Conservation (phyloP, 2,113 vertebrate genomes). For the Perccottus glenii region DNA sequence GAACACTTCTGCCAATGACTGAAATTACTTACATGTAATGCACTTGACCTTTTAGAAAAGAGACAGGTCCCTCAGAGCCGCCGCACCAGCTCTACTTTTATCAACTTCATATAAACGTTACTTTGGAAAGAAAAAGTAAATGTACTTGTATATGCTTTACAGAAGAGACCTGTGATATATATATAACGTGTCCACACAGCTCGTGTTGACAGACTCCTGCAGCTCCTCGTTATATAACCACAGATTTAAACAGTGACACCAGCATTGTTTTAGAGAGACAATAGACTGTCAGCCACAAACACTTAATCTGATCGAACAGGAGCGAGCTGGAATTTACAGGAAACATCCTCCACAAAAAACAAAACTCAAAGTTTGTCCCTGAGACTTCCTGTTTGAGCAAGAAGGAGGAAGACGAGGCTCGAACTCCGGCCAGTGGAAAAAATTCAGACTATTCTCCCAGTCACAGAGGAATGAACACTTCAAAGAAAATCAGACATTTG, state of each 20-base stretch:
- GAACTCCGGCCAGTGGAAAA: conserved; percentile 9
- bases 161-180: too few species aligned
- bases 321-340: conserved; percentile 73
- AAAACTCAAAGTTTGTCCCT: conserved; percentile 31
- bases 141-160: too few species aligned
- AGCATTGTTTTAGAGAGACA: not conserved
- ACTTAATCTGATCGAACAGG: conserved; percentile 42
- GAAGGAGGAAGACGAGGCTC: conserved; percentile 26
- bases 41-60: too few species aligned
- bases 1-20: too few species aligned
- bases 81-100: too few species aligned
- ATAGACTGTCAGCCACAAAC: not conserved
- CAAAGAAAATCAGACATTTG: not conserved
- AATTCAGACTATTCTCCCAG: not conserved
- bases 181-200: too few species aligned
- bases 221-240: not conserved
- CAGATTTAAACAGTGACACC: not conserved
- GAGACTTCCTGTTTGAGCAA: conserved; percentile 53
- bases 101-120: too few species aligned
- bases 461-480: not conserved
- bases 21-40: too few species aligned
- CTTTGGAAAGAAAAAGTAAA: too few species aligned
- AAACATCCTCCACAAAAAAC: conserved; percentile 48
- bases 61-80: too few species aligned
- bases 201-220: too few species aligned